phyloP scores from a whole-genome alignment of 2,113 vertebrate genomes.

The Corythornis cristatus region DNA sequence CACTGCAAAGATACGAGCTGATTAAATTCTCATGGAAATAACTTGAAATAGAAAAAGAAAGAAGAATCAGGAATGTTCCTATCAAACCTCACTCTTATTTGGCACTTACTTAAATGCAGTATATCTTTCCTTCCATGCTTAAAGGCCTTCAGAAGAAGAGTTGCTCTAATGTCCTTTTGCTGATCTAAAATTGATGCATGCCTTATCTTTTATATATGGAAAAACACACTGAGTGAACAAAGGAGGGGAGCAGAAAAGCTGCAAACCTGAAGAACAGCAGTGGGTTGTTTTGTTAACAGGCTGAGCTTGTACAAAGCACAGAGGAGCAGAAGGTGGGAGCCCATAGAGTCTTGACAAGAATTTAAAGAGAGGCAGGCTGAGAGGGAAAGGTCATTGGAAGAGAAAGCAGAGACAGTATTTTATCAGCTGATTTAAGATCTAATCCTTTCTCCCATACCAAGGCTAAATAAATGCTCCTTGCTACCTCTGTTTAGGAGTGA shows the following conservation, averaged over 20 bases:
- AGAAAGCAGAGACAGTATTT: neutral
- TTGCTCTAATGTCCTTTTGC: neutral
- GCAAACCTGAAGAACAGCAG: neutral
- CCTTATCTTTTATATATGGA: neutral
- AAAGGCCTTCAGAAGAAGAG: neutral
- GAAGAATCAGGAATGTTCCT: neutral
- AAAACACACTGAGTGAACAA: neutral
- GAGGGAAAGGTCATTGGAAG: slow-evolving; percentile 1
- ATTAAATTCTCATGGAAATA: neutral
- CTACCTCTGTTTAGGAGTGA: neutral
- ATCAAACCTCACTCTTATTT: neutral
- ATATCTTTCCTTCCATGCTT: neutral
- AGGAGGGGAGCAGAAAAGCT: neutral
- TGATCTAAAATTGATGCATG: neutral
- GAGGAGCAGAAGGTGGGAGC: neutral
- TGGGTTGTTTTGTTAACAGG: neutral
- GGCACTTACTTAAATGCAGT: neutral
- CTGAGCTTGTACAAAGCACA: neutral
- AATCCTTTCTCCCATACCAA: neutral
- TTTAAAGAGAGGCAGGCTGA: neutral
- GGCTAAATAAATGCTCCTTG: neutral
- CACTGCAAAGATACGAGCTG: neutral
- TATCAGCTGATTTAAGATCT: slow-evolving; percentile 32
- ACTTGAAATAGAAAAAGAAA: neutral
- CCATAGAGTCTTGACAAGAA: neutral